These are phyloP conservation scores for Erannis defoliaria DNA, from an alignment of 2,888 invertebrate species.

Conservation along the genomic window DNA sequence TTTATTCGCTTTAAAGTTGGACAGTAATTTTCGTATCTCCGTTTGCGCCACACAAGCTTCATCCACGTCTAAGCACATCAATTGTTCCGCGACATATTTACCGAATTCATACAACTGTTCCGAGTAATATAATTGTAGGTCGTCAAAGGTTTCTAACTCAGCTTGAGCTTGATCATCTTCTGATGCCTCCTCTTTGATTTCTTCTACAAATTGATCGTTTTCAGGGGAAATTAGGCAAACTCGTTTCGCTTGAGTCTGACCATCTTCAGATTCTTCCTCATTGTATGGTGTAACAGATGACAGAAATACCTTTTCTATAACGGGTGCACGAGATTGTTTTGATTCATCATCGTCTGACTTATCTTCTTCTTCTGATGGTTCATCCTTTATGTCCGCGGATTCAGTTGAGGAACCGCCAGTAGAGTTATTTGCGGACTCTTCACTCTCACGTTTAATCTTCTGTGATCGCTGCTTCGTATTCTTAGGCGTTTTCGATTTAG, in stretches of 20 bases:
- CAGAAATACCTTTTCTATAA: neutral
- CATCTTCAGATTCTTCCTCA: neutral
- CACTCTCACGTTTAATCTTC: neutral
- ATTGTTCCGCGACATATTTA: conserved; percentile 5
- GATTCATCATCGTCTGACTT: neutral
- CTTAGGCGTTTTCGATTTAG: neutral
- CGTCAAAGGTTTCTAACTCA: neutral
- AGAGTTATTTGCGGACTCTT: neutral
- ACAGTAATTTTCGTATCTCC: neutral
- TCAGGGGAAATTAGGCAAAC: too few species aligned
- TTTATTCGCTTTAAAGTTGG: neutral
- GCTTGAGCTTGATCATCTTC: neutral
- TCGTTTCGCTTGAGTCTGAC: too few species aligned
- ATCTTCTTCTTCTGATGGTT: neutral
- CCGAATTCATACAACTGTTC: conserved; percentile 4
- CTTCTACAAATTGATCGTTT: too few species aligned
- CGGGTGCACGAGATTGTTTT: neutral
- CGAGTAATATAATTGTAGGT: neutral
- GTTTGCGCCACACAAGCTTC: neutral
- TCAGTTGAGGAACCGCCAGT: neutral
- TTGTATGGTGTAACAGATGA: neutral
- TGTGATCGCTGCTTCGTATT: neutral
- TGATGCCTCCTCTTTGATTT: too few species aligned
- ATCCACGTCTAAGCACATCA: neutral
- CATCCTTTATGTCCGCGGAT: neutral